Evolutionary conservation across 2,113 vertebrate genomes (phyloP), one percentile per base, ranked within the genome.

Genomic region (Holacanthus passer): DNA sequence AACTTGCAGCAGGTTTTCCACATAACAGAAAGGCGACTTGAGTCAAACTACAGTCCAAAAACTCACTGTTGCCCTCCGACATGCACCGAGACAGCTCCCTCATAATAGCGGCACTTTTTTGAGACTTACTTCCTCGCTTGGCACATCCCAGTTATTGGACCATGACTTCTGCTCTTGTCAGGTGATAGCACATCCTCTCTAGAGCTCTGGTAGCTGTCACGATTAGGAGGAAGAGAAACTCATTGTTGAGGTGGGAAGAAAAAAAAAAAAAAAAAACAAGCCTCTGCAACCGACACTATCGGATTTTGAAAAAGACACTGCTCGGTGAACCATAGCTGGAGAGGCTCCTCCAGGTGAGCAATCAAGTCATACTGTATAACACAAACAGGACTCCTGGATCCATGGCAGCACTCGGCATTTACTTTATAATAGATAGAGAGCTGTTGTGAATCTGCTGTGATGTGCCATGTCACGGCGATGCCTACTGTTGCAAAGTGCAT

Each of bases 301-400:
- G 17, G 55, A 84, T 88, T 56, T 90, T 59, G 29, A 77, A 89
- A 66, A 66, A 83, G 41, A 70, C 52, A 75, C 67, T 71, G 48
- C 27, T 58, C 22, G 17, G 64, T 50, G 77, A 80, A 55, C 72
- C 60, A 64, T 27, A 56, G 48, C 66, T 27, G 65, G 53, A 71
- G 45, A 69, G 41, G 48, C 48, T 76, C 71, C 63, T 37, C 58
- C 65, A 45, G 68, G 62, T 60, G 59, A 62, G 24, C 32, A 82
- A 77, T 67, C 64, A 74, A 79, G 37, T 77, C 59, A 76, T 60
- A 65, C n/a, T n/a, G n/a, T n/a, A n/a, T 45, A 37, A 65, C 68
- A 43, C 31, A 58, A 64, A 67, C 58, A 74, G 27, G 20, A 29
- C 50, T 48, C 16, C 32, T 37, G 16, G 50, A 77, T 64, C 52